Percentiles rank a stretch among this genome's conserved stretches.
Evolutionary conservation across 2,888 invertebrate genomes (phyloP).

Genomic region (Leptinotarsa rubiginosa): DNA sequence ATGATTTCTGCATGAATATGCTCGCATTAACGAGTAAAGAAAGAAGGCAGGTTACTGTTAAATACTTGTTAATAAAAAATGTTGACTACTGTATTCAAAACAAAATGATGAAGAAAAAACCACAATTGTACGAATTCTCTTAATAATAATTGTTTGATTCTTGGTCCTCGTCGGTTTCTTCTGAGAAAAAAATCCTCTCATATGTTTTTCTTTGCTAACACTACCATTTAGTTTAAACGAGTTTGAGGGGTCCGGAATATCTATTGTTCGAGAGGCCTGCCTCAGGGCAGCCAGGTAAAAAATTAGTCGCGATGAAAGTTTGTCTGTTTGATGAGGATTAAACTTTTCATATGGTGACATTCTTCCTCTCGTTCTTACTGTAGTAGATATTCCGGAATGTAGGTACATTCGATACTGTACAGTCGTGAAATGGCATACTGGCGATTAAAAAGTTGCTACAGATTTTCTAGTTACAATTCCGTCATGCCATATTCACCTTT

Average conservation of each 20-base stretch:
- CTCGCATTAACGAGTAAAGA: no score
- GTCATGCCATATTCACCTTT: no score
- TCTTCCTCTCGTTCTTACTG: background rate
- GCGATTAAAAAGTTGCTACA: background rate
- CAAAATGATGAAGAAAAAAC: no score
- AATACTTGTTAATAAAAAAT: no score
- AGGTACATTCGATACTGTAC: background rate
- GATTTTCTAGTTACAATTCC: background rate
- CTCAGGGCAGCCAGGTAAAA: constrained; percentile 7
- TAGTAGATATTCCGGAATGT: background rate
- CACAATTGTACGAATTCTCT: no score
- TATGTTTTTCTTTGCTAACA: background rate
- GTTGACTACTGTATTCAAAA: no score
- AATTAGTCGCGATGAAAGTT: constrained; percentile 19
- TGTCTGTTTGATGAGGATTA: constrained; percentile 5
- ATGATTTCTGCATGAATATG: no score
- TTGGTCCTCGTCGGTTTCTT: no score
- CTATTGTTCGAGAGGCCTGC: background rate
- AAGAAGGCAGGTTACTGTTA: no score
- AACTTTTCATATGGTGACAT: constrained; percentile 1
- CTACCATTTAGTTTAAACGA: background rate
- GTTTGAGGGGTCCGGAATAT: constrained; percentile 1
- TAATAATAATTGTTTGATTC: no score
- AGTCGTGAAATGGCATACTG: background rate
- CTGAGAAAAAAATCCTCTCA: background rate